phyloP scores from a whole-genome alignment of 2,113 vertebrate genomes.

The Chionomys nivalis region DNA sequence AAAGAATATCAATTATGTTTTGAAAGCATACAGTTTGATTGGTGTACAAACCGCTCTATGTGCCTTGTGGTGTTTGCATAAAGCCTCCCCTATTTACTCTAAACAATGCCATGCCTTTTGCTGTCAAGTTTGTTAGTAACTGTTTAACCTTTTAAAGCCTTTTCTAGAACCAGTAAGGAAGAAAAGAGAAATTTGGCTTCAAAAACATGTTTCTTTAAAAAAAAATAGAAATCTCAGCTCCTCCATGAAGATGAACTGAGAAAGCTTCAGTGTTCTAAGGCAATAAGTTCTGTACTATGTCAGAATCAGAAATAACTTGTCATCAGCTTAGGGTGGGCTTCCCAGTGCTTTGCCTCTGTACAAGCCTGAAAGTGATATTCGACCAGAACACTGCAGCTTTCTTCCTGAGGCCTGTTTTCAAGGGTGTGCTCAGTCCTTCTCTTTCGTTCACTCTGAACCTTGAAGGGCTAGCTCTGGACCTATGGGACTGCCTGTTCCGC shows the following conservation, averaged over 20 bases:
- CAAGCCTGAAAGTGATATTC: not conserved
- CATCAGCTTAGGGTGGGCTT: not conserved
- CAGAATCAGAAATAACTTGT: not conserved
- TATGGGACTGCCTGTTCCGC: not conserved
- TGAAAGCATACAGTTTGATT: conserved; percentile 62
- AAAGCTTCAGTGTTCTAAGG: not conserved
- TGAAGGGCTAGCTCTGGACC: not conserved
- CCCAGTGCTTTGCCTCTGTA: not conserved
- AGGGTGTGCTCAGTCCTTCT: not conserved
- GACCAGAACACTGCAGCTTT: not conserved
- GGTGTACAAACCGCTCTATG: conserved; percentile 19
- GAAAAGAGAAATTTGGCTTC: not conserved
- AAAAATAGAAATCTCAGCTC: not conserved
- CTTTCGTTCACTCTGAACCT: not conserved
- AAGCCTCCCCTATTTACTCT: conserved; percentile 73
- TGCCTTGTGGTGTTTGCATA: conserved; percentile 59
- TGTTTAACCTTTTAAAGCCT: conserved; percentile 66
- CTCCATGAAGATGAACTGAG: conserved; percentile 35
- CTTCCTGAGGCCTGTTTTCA: not conserved
- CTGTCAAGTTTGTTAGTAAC: conserved; percentile 46
- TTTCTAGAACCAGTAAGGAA: conserved; percentile 57
- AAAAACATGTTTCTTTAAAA: conserved; percentile 37
- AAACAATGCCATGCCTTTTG: conserved; percentile 71
- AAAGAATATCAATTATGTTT: conserved; percentile 60
- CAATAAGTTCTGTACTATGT: not conserved